Percentiles rank a stretch among this genome's conserved stretches.
Conservation (phyloP, 2,113 vertebrate species). For the Podarcis raffonei region DNA sequence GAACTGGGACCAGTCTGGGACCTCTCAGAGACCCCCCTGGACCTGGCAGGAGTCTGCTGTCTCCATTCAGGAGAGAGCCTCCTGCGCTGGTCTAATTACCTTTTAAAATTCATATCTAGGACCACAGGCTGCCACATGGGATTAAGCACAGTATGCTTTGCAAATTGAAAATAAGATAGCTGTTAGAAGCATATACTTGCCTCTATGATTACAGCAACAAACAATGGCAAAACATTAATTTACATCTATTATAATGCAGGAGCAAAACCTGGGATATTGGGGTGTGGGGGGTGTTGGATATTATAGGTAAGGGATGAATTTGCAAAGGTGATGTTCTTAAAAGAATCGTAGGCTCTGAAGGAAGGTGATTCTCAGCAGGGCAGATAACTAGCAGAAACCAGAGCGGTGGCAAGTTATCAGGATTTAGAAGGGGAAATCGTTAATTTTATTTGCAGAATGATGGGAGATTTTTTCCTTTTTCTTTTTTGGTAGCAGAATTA, state of each 20-base stretch:
- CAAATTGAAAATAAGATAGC: constrained; percentile 91
- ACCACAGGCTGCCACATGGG: constrained; percentile 78
- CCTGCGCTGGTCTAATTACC: constrained; percentile 82
- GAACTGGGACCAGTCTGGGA: constrained; percentile 68
- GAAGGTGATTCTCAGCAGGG: constrained; percentile 35
- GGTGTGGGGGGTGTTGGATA: not conserved
- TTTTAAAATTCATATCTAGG: constrained; percentile 88
- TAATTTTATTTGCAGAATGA: constrained; percentile 63
- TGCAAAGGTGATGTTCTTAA: constrained; percentile 64
- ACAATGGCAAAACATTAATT: constrained; percentile 84
- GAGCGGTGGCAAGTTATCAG: constrained; percentile 52
- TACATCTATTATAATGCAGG: constrained; percentile 77
- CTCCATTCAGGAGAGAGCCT: constrained; percentile 70
- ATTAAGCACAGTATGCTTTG: constrained; percentile 85
- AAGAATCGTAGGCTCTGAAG: constrained; percentile 46
- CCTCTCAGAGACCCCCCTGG: constrained; percentile 77
- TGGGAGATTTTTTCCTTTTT: constrained; percentile 3
- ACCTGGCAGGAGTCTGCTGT: constrained; percentile 67
- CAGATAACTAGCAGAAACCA: constrained; percentile 34
- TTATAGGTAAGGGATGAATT: constrained; percentile 60
- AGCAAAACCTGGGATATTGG: constrained; percentile 65
- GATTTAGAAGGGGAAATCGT: constrained; percentile 44
- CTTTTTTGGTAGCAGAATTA: constrained; percentile 25
- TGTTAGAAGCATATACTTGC: constrained; percentile 82
- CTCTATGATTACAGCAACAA: constrained; percentile 79